Conservation (phyloP, 1,140 invertebrate genomes). For the Nasonia longicornis region DNA sequence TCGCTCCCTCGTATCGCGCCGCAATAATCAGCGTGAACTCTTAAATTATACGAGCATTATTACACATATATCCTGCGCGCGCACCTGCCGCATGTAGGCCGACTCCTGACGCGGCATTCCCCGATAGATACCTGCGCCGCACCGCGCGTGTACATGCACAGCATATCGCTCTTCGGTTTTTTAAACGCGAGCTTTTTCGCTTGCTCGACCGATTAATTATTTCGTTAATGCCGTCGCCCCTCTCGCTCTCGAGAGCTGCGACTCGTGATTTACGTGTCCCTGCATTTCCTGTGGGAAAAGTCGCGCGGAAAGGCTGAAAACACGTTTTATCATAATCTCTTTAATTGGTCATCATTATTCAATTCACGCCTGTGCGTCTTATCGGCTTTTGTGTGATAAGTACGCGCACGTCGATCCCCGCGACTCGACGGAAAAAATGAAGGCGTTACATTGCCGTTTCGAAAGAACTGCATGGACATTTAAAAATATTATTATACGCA, state of each 20-base stretch:
- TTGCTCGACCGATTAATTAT: not conserved
- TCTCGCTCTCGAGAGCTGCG: too few species aligned
- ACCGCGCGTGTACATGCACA: not conserved
- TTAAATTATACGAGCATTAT: slow-evolving; percentile 38
- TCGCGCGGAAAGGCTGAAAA: not conserved
- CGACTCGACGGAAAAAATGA: too few species aligned
- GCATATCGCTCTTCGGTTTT: not conserved
- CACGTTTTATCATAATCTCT: too few species aligned
- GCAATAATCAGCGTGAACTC: slow-evolving; percentile 32
- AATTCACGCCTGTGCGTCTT: too few species aligned
- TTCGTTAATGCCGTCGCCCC: not conserved
- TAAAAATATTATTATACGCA: too few species aligned
- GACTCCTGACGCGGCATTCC: slow-evolving; percentile 5
- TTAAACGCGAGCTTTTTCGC: not conserved
- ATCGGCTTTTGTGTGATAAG: too few species aligned
- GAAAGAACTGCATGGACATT: too few species aligned
- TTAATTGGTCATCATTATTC: too few species aligned
- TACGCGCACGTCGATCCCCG: too few species aligned
- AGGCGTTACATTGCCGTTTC: too few species aligned
- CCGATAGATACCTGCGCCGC: not conserved
- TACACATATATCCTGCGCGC: not conserved
- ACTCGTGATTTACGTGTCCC: not conserved
- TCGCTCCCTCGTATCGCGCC: not conserved
- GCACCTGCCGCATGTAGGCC: slow-evolving; percentile 30
- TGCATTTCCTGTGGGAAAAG: not conserved